phyloP scores from a whole-genome alignment of 1,140 invertebrate genomes.

The Drosophila kikkawai region DNA sequence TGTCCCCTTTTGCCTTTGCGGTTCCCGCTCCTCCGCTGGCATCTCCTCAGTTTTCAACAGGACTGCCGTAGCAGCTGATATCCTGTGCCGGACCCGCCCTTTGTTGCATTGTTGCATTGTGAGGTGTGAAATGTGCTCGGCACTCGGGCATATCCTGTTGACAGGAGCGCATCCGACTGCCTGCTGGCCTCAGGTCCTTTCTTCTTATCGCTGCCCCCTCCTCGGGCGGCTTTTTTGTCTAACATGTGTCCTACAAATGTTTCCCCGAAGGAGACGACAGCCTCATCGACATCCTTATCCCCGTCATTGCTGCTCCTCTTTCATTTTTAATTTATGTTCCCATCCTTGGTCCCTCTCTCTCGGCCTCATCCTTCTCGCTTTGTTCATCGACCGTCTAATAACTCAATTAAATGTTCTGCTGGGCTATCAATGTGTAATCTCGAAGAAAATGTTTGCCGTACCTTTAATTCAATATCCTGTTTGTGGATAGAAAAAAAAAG shows the following conservation, averaged over 20 bases:
- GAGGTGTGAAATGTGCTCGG: conserved; percentile 75
- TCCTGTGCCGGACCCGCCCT: conserved; percentile 49
- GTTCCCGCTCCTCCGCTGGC: conserved; percentile 49
- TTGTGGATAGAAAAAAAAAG: conserved; percentile 25
- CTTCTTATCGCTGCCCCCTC: conserved; percentile 32
- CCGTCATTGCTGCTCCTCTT: conserved; percentile 30
- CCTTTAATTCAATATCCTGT: conserved; percentile 80
- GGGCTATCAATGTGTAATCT: conserved; percentile 72
- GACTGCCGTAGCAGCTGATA: conserved; percentile 66
- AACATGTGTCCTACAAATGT: conserved; percentile 81
- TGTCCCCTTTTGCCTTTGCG: conserved; percentile 58
- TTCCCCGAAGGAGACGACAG: conserved; percentile 31
- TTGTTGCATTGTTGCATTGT: conserved; percentile 73
- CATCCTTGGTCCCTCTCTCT: conserved; percentile 25
- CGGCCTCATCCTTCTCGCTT: conserved; percentile 32
- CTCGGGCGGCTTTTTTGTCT: conserved; percentile 35
- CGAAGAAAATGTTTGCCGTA: conserved; percentile 65
- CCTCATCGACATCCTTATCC: conserved; percentile 46
- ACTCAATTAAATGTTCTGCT: conserved; percentile 72
- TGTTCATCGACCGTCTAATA: conserved; percentile 61
- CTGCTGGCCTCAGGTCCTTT: conserved; percentile 62
- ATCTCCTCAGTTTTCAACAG: conserved; percentile 66
- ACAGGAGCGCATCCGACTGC: conserved; percentile 59
- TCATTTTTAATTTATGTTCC: conserved; percentile 59
- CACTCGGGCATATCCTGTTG: conserved; percentile 80